A percentile compares a stretch with the other conserved stretches of the same genome.
phyloP scores from a whole-genome alignment of 1,140 invertebrate genomes.

The Drosophila baimaii region DNA sequence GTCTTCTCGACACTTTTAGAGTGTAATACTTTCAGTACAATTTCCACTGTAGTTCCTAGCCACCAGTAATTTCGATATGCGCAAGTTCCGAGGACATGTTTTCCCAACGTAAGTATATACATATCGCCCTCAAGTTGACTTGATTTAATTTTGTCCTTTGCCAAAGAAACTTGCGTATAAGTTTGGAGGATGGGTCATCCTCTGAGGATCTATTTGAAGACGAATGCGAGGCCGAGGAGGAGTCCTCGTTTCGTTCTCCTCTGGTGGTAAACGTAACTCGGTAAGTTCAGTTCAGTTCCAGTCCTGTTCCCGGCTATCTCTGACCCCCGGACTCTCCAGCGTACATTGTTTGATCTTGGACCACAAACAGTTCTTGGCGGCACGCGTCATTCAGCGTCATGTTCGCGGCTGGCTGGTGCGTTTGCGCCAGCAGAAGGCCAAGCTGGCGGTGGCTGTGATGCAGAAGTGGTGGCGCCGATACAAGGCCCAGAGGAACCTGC shows the following conservation, averaged over 20 bases:
- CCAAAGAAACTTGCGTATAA: neutral
- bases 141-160: neutral
- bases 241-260: neutral
- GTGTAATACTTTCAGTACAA: neutral
- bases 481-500: neutral
- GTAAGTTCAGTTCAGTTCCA: constrained; percentile 2
- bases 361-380: constrained; percentile 62
- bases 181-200: too few species aligned
- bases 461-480: constrained; percentile 55
- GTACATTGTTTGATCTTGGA: constrained; percentile 42
- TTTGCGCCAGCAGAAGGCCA: rapidly evolving
- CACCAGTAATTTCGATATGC: neutral
- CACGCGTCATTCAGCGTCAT: constrained; percentile 56
- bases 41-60: neutral
- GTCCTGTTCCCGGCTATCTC: neutral
- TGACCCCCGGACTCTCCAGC: neutral
- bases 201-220: too few species aligned
- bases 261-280: neutral
- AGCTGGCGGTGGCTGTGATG: constrained; percentile 15
- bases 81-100: too few species aligned
- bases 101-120: too few species aligned
- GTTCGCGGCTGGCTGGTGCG: constrained; percentile 44
- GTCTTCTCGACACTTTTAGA: neutral
- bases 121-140: too few species aligned
- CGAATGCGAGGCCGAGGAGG: neutral